Evolutionary conservation across 2,888 invertebrate species (phyloP).

Genomic region (Troides oblongomaculatus): DNA sequence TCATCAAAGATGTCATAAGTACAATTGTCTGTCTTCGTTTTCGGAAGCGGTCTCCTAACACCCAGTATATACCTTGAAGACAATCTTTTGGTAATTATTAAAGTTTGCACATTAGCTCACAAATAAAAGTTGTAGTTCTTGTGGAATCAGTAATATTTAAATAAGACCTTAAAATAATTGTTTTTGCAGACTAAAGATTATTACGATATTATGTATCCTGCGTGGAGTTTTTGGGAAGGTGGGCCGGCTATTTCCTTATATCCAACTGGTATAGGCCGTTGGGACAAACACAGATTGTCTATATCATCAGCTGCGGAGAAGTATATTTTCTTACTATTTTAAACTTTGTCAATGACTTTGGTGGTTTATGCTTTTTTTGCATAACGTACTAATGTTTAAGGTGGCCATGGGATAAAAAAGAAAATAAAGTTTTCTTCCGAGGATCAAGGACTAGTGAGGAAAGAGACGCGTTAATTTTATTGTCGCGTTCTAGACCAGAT

Average conservation of each 20-base stretch:
- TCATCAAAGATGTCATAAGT: no score
- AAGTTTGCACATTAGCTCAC: no score
- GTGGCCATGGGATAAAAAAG: constrained; percentile 88
- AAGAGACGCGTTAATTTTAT: constrained; percentile 90
- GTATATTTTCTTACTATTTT: constrained; percentile 41
- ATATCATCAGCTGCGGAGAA: constrained; percentile 83
- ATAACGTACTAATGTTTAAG: constrained; percentile 41
- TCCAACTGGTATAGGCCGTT: constrained; percentile 95
- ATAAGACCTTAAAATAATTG: no score
- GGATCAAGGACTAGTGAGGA: constrained; percentile 96
- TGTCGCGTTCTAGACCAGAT: constrained; percentile 87
- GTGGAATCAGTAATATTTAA: no score
- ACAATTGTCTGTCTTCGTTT: no score
- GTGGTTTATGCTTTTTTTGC: background rate
- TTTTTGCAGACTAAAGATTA: constrained; percentile 83
- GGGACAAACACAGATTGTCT: constrained; percentile 90
- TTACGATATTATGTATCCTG: constrained; percentile 95
- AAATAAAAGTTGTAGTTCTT: no score
- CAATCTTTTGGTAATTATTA: no score
- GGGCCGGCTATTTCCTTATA: constrained; percentile 97
- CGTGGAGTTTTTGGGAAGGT: constrained; percentile 99
- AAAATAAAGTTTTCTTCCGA: constrained; percentile 88
- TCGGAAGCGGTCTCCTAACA: no score
- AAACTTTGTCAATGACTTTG: background rate
- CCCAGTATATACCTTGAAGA: no score